Conservation (phyloP, 2,888 invertebrate species). For the Bursaphelenchus okinawaensis region DNA sequence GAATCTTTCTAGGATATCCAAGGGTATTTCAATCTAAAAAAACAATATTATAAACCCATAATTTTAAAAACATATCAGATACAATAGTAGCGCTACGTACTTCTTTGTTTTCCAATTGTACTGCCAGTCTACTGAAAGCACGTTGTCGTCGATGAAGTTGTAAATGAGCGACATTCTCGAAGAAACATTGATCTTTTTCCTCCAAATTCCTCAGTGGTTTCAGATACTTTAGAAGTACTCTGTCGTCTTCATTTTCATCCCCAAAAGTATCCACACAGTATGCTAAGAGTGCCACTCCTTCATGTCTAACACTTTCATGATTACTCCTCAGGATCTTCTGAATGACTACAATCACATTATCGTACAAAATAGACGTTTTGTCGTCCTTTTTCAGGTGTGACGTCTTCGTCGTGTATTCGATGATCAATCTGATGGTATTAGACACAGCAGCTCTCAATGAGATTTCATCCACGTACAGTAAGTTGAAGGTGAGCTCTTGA, state of each 20-base stretch:
- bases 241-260: constrained; percentile 7
- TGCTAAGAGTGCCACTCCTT: constrained; percentile 74
- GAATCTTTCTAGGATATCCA: constrained; percentile 72
- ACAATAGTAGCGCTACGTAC: constrained; percentile 24
- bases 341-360: constrained; percentile 30
- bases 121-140: constrained; percentile 69
- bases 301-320: constrained; percentile 66
- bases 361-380: constrained; percentile 17
- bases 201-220: not conserved
- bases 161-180: constrained; percentile 79
- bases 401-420: constrained; percentile 9
- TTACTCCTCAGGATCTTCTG: constrained; percentile 25
- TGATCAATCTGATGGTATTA: constrained; percentile 22
- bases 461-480: constrained; percentile 29
- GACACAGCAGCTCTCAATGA: constrained; percentile 35
- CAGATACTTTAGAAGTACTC: constrained; percentile 4
- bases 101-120: constrained; percentile 52
- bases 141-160: constrained; percentile 77
- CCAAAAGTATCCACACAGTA: constrained; percentile 63
- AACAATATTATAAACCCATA: not conserved
- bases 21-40: constrained; percentile 24
- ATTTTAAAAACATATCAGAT: not conserved
- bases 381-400: constrained; percentile 6
- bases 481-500: constrained; percentile 8
- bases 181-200: constrained; percentile 70